Evolutionary conservation across 1,140 invertebrate genomes (phyloP).

Genomic region (Charaxes varanes): DNA sequence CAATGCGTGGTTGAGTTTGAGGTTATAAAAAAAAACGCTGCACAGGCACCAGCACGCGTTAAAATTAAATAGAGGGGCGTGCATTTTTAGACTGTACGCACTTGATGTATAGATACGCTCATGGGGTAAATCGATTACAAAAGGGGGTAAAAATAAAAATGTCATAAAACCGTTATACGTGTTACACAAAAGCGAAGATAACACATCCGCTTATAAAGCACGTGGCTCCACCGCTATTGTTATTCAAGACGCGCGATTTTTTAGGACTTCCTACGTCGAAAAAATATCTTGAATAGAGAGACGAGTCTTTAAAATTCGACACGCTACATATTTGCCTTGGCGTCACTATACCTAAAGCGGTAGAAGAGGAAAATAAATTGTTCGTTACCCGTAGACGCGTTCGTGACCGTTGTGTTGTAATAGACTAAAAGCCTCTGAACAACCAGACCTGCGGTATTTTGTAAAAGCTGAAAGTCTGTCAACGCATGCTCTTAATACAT

Average conservation of each 20-base stretch:
- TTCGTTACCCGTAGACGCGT: not conserved
- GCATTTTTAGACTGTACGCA: no score
- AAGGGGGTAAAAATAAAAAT: not conserved
- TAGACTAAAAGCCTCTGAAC: not conserved
- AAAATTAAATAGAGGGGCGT: no score
- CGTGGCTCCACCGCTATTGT: slow-evolving; percentile 4
- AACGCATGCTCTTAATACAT: no score
- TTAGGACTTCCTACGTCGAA: slow-evolving; percentile 19
- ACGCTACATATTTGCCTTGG: slow-evolving; percentile 7
- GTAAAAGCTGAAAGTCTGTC: no score
- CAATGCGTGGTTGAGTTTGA: no score
- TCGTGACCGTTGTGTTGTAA: slow-evolving; percentile 1
- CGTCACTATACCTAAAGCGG: slow-evolving; percentile 1
- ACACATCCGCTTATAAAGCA: slow-evolving; percentile 12
- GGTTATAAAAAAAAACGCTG: no score
- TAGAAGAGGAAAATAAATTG: not conserved
- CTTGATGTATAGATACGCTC: no score
- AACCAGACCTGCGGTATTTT: no score
- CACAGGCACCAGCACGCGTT: no score
- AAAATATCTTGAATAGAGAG: slow-evolving; percentile 13
- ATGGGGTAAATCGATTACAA: not conserved
- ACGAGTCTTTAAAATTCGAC: slow-evolving; percentile 14
- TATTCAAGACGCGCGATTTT: slow-evolving; percentile 15
- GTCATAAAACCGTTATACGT: not conserved
- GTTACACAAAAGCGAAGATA: not conserved